A percentile compares a stretch with the other conserved stretches of the same genome.
phyloP scores from a whole-genome alignment of 2,113 vertebrate genomes.

The Coryphaenoides rupestris region DNA sequence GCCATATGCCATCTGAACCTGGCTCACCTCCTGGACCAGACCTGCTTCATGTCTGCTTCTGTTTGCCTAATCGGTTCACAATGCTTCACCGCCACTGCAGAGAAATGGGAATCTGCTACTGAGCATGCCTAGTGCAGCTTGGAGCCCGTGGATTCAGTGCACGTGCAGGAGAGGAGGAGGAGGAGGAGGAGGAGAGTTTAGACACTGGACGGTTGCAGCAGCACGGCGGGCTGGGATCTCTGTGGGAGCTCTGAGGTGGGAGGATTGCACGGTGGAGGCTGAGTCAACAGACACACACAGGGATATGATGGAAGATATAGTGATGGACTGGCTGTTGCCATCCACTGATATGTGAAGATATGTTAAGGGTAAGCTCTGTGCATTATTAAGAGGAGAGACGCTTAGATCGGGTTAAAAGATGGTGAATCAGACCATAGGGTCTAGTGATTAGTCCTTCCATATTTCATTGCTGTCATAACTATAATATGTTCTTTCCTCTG shows the following conservation, averaged over 20 bases:
- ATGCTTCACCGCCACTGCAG: slow-evolving; percentile 55
- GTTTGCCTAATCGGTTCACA: slow-evolving; percentile 22
- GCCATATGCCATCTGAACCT: neutral
- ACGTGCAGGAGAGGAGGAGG: slow-evolving; percentile 29
- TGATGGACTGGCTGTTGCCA: slow-evolving; percentile 3
- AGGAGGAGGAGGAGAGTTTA: slow-evolving; percentile 20
- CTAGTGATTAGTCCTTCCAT: too few species aligned
- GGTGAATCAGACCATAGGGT: too few species aligned
- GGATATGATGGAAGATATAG: slow-evolving; percentile 23
- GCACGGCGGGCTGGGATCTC: slow-evolving; percentile 42
- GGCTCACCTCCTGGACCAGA: neutral
- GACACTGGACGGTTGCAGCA: slow-evolving; percentile 48
- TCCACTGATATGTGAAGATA: slow-evolving; percentile 22
- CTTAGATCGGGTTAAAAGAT: neutral
- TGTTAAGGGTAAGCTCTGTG: slow-evolving; percentile 45
- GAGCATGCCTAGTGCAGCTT: slow-evolving; percentile 63
- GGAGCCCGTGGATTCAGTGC: slow-evolving; percentile 55
- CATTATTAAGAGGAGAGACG: neutral
- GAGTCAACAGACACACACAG: slow-evolving; percentile 30
- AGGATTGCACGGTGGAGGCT: slow-evolving; percentile 27
- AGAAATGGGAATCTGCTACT: slow-evolving; percentile 45
- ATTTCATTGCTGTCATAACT: too few species aligned
- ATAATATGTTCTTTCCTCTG: neutral
- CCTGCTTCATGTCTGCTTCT: neutral
- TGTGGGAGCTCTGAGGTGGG: slow-evolving; percentile 48